A percentile compares a stretch with the other conserved stretches of the same genome.
Evolutionary conservation across 2,888 invertebrate genomes (phyloP).

Genomic region (Drosophila paranaensis): DNA sequence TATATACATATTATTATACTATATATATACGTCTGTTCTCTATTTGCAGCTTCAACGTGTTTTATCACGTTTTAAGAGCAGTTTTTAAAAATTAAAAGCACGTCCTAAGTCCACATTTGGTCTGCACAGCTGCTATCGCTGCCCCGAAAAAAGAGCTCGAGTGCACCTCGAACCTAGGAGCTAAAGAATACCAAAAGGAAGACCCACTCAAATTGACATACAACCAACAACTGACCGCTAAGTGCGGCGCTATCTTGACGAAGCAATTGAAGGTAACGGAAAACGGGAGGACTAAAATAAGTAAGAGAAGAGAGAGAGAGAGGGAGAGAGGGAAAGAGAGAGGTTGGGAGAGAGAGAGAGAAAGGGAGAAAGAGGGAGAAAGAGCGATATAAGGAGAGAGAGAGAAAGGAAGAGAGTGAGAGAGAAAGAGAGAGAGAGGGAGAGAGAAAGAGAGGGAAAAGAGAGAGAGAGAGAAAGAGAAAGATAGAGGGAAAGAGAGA

Average conservation of each 20-base stretch:
- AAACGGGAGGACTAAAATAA: too few species aligned
- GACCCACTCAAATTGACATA: constrained; percentile 9
- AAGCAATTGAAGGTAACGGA: neutral
- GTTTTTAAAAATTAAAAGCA: constrained; percentile 83
- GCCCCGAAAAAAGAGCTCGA: constrained; percentile 19
- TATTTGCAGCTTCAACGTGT: constrained; percentile 76
- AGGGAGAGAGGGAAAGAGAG: neutral
- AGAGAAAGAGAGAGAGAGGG: neutral
- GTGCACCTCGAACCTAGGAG: neutral
- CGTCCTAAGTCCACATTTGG: constrained; percentile 82
- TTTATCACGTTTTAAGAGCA: constrained; percentile 82
- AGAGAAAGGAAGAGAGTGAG: neutral
- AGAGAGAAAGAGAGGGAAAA: neutral
- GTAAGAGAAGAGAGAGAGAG: neutral
- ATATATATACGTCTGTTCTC: constrained; percentile 23
- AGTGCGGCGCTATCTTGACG: constrained; percentile 19
- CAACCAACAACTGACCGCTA: constrained; percentile 15
- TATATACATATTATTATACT: constrained; percentile 25
- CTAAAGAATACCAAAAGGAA: neutral
- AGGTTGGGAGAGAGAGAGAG: too few species aligned
- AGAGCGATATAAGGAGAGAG: neutral
- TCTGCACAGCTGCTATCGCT: constrained; percentile 51
- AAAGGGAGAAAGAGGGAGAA: neutral
- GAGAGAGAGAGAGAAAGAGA: neutral
- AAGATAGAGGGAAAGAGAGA: neutral